Evolutionary conservation across 1,140 invertebrate species (phyloP).

Genomic region (Bombus polaris): DNA sequence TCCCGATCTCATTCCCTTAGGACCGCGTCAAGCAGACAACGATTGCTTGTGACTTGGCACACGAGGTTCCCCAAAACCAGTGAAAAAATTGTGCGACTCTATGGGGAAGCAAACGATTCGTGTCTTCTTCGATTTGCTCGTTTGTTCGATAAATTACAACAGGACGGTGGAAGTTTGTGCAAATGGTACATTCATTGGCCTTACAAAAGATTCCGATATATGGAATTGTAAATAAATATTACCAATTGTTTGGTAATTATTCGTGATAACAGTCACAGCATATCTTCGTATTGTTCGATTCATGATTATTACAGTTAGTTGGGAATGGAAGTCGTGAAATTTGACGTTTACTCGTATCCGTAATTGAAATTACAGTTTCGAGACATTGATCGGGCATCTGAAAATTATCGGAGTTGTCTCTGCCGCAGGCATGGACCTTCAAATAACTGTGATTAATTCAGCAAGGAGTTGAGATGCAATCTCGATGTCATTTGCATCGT

Average conservation of each 20-base stretch:
- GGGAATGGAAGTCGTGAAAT: no score
- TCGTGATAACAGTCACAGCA: neutral
- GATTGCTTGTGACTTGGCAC: conserved; percentile 24
- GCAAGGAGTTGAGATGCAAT: neutral
- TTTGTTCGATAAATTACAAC: conserved; percentile 10
- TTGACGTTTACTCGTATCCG: no score
- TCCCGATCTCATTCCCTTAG: neutral
- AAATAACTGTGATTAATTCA: neutral
- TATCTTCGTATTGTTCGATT: no score
- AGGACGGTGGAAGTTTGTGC: neutral
- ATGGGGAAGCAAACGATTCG: neutral
- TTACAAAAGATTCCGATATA: no score
- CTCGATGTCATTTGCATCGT: neutral
- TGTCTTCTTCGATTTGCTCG: neutral
- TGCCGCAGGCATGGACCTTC: neutral
- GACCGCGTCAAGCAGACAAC: neutral
- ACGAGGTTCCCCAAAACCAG: neutral
- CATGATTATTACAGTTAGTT: no score
- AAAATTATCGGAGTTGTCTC: neutral
- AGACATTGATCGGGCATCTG: no score
- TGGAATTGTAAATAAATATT: neutral
- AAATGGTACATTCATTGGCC: neutral
- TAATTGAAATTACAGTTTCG: neutral
- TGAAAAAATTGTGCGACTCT: neutral
- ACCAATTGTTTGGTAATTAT: neutral